These are phyloP conservation scores for Holothuria scabra DNA, from an alignment of 53 echinoderm and acorn worm species.

Conservation along the genomic window DNA sequence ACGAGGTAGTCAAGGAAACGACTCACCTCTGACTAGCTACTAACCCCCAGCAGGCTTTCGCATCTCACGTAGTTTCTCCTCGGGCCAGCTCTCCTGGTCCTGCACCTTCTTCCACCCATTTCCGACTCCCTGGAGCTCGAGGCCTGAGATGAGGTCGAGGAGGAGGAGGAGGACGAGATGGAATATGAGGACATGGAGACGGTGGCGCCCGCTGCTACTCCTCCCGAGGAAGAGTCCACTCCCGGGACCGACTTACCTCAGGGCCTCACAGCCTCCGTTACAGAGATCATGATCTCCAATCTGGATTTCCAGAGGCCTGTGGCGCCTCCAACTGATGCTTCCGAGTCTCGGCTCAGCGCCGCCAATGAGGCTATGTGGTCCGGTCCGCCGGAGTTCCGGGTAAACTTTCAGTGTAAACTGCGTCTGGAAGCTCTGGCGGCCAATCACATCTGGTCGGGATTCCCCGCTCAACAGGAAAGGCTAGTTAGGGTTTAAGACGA, in stretches of 20 bases:
- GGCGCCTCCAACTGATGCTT: neutral
- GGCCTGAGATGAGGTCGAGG: too few species aligned
- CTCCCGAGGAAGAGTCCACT: too few species aligned
- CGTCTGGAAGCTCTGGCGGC: neutral
- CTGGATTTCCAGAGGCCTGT: neutral
- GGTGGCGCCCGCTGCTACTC: too few species aligned
- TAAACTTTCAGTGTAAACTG: neutral
- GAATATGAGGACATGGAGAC: too few species aligned
- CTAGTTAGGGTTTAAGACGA: too few species aligned
- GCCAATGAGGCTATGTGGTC: neutral
- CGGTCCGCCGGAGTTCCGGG: slow-evolving; percentile 2
- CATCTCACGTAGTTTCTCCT: neutral
- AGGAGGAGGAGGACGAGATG: too few species aligned
- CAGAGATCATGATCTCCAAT: neutral
- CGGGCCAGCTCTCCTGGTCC: neutral
- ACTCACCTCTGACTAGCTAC: neutral
- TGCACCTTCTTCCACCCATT: too few species aligned
- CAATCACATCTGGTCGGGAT: too few species aligned
- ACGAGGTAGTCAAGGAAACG: neutral
- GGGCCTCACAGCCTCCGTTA: neutral
- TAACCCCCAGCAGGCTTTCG: neutral
- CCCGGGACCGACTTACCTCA: too few species aligned
- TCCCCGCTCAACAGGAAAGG: too few species aligned
- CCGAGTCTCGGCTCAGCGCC: neutral
- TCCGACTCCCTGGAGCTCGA: too few species aligned